Base-by-base conservation (phyloP, 2,113 vertebrate species). In the Psittacula cyanocephala region DNA sequence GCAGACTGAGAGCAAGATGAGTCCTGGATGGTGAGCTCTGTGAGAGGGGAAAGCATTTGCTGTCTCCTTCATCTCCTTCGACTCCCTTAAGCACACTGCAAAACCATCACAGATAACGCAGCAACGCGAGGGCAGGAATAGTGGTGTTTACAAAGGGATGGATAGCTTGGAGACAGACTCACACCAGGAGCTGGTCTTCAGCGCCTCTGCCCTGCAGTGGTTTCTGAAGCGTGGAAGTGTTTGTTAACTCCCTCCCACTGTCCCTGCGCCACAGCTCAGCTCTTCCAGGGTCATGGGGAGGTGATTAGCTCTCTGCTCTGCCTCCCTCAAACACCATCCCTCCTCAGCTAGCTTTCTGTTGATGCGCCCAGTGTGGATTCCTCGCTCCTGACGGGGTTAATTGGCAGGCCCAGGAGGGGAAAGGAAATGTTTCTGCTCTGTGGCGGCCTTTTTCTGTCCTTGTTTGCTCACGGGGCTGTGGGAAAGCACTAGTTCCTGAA, bases 331-430 rank as follows among this genome's bases (percentile, higher is more conserved):
- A 68, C 62, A 31, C 46, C 75, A 67, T 49, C 46, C 60, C 53
- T 93, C 76, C 41, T 46, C 81, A 80, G 59, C 71, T 87, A 43
- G 13, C 65, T 96, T 93, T 96, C 91, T 84, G 84, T 67, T 94
- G 95, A 93, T 89, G 92, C 0, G 0, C 72, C 91, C 94, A 59
- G 74, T 89, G 86, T 90, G 95, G 74, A 47, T 96, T 90, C 93
- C 77, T 65, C 52, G 37, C 86, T 96, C 67, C 93, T 90, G 70
- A 89, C 91, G 92, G 93, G 95, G 95, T 97, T 97, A 97, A 97
- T 94, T 96, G 94, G 81, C 91, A 94, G 86, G 52, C 72, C 64
- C 76, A 90, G 93, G 50, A 16, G 91, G 95, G 67, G 91, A 89
- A 97, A 94, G 85, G 60, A 84, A 97, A 97, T 35, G 75, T 88